These are phyloP conservation scores for Silurus aristotelis DNA, from an alignment of 2,797 vertebrate species.

Conservation along the genomic window DNA sequence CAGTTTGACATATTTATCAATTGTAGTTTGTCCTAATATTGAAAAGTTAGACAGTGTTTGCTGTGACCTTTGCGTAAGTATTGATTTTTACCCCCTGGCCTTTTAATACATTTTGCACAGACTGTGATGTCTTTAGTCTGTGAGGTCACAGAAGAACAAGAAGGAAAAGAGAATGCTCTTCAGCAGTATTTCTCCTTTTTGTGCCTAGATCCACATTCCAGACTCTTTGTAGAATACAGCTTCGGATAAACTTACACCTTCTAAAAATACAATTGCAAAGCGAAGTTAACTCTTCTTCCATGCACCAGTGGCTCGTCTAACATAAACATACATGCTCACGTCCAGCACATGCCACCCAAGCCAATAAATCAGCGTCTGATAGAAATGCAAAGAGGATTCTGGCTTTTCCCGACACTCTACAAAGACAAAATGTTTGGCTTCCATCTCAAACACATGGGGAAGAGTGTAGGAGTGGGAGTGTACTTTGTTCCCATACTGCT, in stretches of 20 bases:
- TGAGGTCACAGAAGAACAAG: conserved; percentile 5
- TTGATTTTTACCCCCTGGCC: conserved; percentile 15
- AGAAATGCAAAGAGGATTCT: not conserved
- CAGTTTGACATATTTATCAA: not conserved
- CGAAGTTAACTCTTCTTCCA: not conserved
- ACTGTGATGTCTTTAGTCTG: conserved; percentile 15
- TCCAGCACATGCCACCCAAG: not conserved
- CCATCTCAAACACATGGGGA: conserved; percentile 45
- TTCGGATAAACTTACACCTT: conserved; percentile 3
- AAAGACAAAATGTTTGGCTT: conserved; percentile 32
- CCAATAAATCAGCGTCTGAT: not conserved
- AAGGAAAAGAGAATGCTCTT: not conserved
- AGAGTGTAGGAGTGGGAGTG: conserved; percentile 31
- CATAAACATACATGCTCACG: conserved; percentile 22
- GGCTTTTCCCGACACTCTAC: not conserved
- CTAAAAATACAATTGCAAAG: conserved; percentile 34
- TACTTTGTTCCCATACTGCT: conserved; percentile 54
- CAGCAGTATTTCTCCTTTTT: not conserved
- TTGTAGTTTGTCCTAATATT: conserved; percentile 17
- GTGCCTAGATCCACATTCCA: not conserved
- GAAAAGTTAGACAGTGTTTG: not conserved
- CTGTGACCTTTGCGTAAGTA: conserved; percentile 21
- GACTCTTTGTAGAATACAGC: conserved; percentile 23
- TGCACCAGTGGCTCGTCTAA: not conserved
- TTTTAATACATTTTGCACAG: conserved; percentile 23